Conservation (phyloP, 2,888 invertebrate species). For the Hermodice carunculata region DNA sequence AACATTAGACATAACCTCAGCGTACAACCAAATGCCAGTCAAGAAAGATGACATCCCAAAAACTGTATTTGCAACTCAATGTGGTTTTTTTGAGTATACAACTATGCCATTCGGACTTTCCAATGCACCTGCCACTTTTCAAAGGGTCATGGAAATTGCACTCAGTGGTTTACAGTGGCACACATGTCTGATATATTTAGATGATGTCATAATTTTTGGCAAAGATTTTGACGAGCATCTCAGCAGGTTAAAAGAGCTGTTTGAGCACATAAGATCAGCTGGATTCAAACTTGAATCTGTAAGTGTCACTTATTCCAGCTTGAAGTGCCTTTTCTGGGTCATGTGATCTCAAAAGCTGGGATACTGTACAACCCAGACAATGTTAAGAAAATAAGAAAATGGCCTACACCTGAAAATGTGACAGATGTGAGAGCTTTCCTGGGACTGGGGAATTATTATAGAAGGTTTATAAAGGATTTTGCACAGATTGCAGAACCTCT, state of each 20-base stretch:
- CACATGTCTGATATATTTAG: constrained; percentile 22
- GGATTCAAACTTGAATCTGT: constrained; percentile 20
- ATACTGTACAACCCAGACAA: background rate
- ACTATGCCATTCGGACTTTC: too few species aligned
- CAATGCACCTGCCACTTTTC: background rate
- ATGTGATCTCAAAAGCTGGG: background rate
- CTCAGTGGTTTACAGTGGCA: constrained; percentile 2
- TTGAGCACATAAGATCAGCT: constrained; percentile 16
- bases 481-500: constrained; percentile 30
- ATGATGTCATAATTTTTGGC: constrained; percentile 37
- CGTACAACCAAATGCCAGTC: too few species aligned
- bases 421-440: constrained; percentile 38
- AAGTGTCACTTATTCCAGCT: constrained; percentile 29
- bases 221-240: constrained; percentile 28
- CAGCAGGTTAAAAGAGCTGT: constrained; percentile 20
- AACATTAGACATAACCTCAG: too few species aligned
- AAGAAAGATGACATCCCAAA: too few species aligned
- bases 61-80: too few species aligned
- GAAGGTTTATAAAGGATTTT: constrained; percentile 37
- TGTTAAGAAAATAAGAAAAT: constrained; percentile 20
- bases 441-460: constrained; percentile 41
- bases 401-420: constrained; percentile 31
- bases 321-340: constrained; percentile 8
- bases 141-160: constrained; percentile 5
- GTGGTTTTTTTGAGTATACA: too few species aligned